Percentiles rank a stretch among this genome's conserved stretches.
Evolutionary conservation across 1,140 invertebrate species (phyloP).

Genomic region (Bombus vancouverensis): DNA sequence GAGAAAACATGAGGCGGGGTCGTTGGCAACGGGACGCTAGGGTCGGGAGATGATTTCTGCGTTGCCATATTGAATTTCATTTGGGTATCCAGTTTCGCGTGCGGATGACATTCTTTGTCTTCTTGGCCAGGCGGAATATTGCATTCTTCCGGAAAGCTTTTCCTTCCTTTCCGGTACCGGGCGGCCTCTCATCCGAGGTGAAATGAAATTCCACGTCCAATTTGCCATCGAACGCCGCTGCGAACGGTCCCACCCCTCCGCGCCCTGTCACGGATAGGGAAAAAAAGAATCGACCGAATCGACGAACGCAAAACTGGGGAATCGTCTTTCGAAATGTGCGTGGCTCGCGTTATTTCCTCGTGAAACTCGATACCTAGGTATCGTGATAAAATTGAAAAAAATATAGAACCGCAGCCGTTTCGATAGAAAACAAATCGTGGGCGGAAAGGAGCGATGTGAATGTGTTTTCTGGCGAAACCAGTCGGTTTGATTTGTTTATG

Average conservation of each 20-base stretch:
- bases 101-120: conserved; percentile 72
- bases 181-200: conserved; percentile 64
- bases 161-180: conserved; percentile 53
- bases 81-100: conserved; percentile 69
- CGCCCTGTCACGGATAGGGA: not conserved
- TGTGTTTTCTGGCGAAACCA: conserved; percentile 18
- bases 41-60: conserved; percentile 54
- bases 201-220: conserved; percentile 73
- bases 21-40: too few species aligned
- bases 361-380: conserved; percentile 53
- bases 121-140: conserved; percentile 63
- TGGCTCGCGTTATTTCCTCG: not conserved
- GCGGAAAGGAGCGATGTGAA: conserved; percentile 38
- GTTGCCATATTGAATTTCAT: conserved; percentile 72
- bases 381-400: conserved; percentile 47
- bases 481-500: conserved; percentile 19
- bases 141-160: conserved; percentile 71
- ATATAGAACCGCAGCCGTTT: conserved; percentile 42
- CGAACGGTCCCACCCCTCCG: conserved; percentile 22
- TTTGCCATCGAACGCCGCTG: conserved; percentile 64
- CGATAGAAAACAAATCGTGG: conserved; percentile 26
- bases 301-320: not conserved
- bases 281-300: conserved; percentile 26
- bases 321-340: conserved; percentile 22
- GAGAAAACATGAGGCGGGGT: too few species aligned